Conservation (phyloP, 2,888 invertebrate genomes). For the Stictocephala bisonia region DNA sequence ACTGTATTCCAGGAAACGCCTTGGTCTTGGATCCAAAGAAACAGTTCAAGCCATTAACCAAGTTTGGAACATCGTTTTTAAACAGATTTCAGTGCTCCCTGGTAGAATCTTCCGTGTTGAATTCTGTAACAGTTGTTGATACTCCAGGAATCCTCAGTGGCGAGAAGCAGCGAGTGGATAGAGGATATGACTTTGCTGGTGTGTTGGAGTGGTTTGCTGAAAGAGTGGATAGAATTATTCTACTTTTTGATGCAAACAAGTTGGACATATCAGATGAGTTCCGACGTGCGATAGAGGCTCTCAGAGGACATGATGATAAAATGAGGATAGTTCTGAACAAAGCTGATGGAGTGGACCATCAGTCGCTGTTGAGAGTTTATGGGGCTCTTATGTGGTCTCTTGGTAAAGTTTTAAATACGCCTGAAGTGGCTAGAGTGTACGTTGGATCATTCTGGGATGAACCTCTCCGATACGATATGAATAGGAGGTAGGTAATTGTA, state of each 20-base stretch:
- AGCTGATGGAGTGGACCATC: constrained; percentile 76
- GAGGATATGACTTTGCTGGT: constrained; percentile 74
- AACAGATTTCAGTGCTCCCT: constrained; percentile 74
- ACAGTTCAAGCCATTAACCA: constrained; percentile 72
- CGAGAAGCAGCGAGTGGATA: constrained; percentile 72
- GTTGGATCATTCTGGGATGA: constrained; percentile 77
- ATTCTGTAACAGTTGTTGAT: constrained; percentile 72
- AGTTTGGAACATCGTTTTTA: constrained; percentile 74
- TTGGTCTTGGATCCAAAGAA: constrained; percentile 74
- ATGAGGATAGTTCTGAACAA: constrained; percentile 75
- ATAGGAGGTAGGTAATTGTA: constrained; percentile 65
- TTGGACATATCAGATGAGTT: constrained; percentile 77
- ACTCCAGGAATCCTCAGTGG: constrained; percentile 73
- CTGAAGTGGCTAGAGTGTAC: constrained; percentile 76
- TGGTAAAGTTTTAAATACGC: constrained; percentile 74
- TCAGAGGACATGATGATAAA: constrained; percentile 71
- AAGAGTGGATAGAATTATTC: constrained; percentile 73
- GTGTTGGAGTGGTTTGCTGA: constrained; percentile 78
- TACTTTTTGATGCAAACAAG: constrained; percentile 76
- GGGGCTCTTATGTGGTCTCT: constrained; percentile 78
- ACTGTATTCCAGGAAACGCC: constrained; percentile 73
- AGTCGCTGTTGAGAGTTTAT: constrained; percentile 74
- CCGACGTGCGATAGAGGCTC: constrained; percentile 71
- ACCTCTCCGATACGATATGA: constrained; percentile 70
- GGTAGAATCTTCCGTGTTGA: constrained; percentile 70